phyloP scores from a whole-genome alignment of 2,797 vertebrate species.

The Pteronotus mesoamericanus region DNA sequence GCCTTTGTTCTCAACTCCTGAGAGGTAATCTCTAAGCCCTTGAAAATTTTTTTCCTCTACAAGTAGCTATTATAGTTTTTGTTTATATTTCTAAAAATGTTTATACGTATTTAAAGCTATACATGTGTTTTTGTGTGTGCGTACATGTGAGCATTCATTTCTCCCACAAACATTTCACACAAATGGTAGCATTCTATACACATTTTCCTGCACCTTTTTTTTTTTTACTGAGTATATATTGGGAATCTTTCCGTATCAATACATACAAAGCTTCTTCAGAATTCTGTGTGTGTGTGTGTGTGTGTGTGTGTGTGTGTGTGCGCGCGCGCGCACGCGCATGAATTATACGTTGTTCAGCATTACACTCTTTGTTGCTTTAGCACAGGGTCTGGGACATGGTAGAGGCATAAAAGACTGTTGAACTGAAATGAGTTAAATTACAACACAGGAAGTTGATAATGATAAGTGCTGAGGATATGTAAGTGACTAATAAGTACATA shows the following conservation, averaged over 20 bases:
- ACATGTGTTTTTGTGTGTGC: neutral
- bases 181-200: neutral
- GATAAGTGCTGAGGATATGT: neutral
- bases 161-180: neutral
- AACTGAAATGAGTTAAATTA: neutral
- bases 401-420: neutral
- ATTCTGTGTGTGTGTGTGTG: neutral
- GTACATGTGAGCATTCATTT: neutral
- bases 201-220: neutral
- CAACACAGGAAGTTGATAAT: neutral
- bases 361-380: neutral
- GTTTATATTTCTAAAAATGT: neutral
- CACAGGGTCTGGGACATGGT: neutral
- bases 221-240: neutral
- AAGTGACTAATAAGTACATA: neutral
- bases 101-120: neutral
- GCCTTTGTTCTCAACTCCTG: neutral
- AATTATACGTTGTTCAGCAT: neutral
- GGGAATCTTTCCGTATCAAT: neutral
- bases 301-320: neutral
- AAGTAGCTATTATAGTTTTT: neutral
- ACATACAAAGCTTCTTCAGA: too few species aligned
- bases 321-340: neutral
- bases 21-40: neutral
- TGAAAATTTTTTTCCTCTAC: neutral